A percentile compares a stretch with the other conserved stretches of the same genome.
Conservation (phyloP, 2,113 vertebrate genomes). For the Seriola dumerili region DNA sequence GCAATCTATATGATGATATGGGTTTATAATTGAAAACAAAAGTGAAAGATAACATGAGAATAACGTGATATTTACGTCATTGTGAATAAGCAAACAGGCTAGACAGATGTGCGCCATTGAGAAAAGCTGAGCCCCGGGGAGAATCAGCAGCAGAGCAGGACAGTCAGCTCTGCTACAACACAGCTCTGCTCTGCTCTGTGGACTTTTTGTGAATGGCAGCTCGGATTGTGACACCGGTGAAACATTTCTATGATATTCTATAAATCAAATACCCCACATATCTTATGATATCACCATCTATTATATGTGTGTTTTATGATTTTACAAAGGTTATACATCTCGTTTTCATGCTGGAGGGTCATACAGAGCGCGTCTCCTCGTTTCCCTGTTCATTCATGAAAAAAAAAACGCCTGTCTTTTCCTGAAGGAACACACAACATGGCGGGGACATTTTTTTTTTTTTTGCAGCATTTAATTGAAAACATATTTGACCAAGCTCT, state of each 20-base stretch:
- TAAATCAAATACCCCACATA: not conserved
- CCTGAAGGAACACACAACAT: constrained; percentile 87
- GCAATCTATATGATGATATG: no score
- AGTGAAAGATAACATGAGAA: not conserved
- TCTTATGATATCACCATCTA: not conserved
- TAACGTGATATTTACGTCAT: constrained; percentile 14
- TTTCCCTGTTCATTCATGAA: constrained; percentile 89
- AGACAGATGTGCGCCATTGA: constrained; percentile 78
- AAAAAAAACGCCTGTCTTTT: constrained; percentile 56
- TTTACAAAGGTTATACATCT: not conserved
- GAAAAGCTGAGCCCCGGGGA: constrained; percentile 62
- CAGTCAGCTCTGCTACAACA: constrained; percentile 25
- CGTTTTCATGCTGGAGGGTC: not conserved
- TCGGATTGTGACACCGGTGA: constrained; percentile 29
- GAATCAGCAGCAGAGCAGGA: constrained; percentile 31
- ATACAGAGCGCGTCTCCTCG: constrained; percentile 12
- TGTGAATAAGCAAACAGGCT: constrained; percentile 3
- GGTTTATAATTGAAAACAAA: not conserved
- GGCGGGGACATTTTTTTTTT: constrained; percentile 85
- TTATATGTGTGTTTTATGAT: no score
- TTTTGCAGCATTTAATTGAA: constrained; percentile 89
- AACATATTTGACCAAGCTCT: constrained; percentile 80
- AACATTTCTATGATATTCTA: not conserved
- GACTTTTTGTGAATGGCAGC: constrained; percentile 83
- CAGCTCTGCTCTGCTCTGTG: constrained; percentile 55